These are phyloP conservation scores for Emberiza fucata DNA, from an alignment of 2,113 vertebrate species.

Conservation along the genomic window DNA sequence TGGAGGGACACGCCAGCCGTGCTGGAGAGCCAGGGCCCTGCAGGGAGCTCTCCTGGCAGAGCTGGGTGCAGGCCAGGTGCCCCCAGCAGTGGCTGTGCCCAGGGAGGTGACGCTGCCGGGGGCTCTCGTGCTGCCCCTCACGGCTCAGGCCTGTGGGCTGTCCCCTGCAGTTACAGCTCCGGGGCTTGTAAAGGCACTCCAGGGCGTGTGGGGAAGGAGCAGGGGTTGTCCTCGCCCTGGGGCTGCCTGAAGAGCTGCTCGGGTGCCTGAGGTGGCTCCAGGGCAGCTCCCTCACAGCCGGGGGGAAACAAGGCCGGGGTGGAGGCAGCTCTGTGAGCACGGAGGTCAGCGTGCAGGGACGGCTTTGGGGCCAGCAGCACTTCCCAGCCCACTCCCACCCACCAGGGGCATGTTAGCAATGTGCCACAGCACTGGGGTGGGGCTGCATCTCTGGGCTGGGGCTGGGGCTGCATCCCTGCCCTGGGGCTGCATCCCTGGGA, in stretches of 20 bases:
- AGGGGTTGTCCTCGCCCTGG: neutral
- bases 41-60: neutral
- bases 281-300: neutral
- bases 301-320: neutral
- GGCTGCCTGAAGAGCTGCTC: neutral
- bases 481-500: neutral
- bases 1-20: fast-evolving
- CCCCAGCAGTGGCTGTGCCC: neutral
- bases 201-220: neutral
- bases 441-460: neutral
- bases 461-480: too few relatives aligned
- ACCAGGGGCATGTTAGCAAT: fast-evolving
- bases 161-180: neutral
- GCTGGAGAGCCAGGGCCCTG: neutral
- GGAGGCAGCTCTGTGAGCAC: neutral
- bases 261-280: fast-evolving
- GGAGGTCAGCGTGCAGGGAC: neutral
- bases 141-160: neutral
- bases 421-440: neutral
- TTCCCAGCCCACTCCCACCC: neutral
- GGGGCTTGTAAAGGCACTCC: neutral
- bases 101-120: neutral
- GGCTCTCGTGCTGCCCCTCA: neutral
- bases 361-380: neutral
- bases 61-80: fast-evolving